Evolutionary conservation across 37 sponge, comb jelly and placozoan genomes (phyloP).

Genomic region (Aphrocallistes beatrix): DNA sequence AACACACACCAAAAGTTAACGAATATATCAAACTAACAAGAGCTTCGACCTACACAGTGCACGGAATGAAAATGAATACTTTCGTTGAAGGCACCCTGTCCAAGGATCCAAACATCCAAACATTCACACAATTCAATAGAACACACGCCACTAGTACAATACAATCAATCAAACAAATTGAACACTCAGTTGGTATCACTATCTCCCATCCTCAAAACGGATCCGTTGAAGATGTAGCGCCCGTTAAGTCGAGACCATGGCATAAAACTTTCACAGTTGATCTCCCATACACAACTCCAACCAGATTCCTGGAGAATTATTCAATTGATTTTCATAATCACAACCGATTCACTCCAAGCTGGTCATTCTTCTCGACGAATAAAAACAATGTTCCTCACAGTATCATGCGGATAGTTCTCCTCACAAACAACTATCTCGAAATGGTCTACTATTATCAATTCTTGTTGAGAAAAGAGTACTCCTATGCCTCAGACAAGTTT

Average conservation of each 20-base stretch:
- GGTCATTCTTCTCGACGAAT: not conserved
- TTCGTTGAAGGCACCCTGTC: not conserved
- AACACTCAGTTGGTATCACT: not conserved
- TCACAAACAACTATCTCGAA: conserved; percentile 1
- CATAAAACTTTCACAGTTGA: not conserved
- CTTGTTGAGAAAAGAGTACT: not conserved
- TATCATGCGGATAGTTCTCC: not conserved
- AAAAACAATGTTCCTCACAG: not conserved
- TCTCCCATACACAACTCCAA: not conserved
- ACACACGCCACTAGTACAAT: too few relatives aligned
- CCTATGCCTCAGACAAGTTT: not conserved
- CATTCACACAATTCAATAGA: not conserved
- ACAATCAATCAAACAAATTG: conserved; percentile 13
- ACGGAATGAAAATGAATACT: not conserved
- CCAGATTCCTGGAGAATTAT: not conserved
- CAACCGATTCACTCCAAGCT: conserved; percentile 9
- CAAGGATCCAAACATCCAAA: not conserved
- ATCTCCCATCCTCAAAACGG: not conserved
- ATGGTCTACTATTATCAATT: not conserved
- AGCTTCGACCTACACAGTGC: not conserved
- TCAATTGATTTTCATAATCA: not conserved
- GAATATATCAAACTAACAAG: not conserved
- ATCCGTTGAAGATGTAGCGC: not conserved
- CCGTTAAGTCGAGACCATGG: not conserved
- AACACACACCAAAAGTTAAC: conserved; percentile 1